Evolutionary conservation across 2,888 invertebrate species (phyloP).

Genomic region (Lumbricus terrestris): DNA sequence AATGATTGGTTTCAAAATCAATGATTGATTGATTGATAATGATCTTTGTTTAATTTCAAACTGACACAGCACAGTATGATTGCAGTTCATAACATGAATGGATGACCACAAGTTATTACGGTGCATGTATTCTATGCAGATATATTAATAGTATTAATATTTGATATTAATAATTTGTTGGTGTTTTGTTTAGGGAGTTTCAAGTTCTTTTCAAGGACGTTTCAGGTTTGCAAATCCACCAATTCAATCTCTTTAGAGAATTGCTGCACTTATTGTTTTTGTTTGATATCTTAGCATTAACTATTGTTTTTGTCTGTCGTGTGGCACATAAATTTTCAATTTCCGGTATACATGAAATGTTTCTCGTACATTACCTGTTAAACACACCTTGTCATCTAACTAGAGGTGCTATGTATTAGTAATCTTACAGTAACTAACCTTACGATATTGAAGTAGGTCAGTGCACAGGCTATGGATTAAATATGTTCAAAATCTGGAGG

Average conservation of each 20-base stretch:
- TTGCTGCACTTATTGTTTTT: not conserved
- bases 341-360: not conserved
- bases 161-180: not conserved
- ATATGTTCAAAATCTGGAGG: too few species aligned
- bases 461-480: not conserved
- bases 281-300: too few species aligned
- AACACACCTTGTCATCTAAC: not conserved
- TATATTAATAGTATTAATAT: too few species aligned
- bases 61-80: too few species aligned
- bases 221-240: constrained; percentile 34
- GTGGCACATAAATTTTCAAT: not conserved
- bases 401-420: too few species aligned
- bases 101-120: too few species aligned
- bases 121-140: too few species aligned
- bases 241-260: not conserved
- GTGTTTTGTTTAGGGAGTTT: constrained; percentile 43
- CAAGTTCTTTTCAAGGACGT: constrained; percentile 46
- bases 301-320: too few species aligned
- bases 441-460: not conserved
- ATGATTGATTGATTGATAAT: too few species aligned
- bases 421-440: not conserved
- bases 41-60: too few species aligned
- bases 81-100: too few species aligned
- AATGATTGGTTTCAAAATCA: too few species aligned
- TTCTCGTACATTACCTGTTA: not conserved